Evolutionary conservation across 1,140 invertebrate species (phyloP), one percentile per base, ranked within the genome.

Genomic region (Gonatopus flavifemur): DNA sequence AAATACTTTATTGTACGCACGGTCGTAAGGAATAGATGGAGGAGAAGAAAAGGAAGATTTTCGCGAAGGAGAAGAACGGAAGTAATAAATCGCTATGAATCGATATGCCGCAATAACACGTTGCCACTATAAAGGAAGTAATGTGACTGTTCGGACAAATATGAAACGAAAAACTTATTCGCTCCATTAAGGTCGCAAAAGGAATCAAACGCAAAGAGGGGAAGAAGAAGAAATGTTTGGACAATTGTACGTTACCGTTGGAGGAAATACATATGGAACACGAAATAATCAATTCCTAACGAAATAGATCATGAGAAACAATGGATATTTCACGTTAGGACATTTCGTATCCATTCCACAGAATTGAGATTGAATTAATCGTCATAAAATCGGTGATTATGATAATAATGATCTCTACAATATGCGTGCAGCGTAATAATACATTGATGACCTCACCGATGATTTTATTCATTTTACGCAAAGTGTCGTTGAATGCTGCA

Each of bases 111-210:
- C 49, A 54, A 54, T 54, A 54, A 50, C 53, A 31, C 49, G 40
- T 45, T 44, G 33, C 36, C 28, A 31, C 22, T 48, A 58, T 45
- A 47, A 60, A 43, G n/a, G n/a, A n/a, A 47, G 37, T 55, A 59
- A 54, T 38, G 25, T 25, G 52, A 36, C 44, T 55, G 45, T 53
- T 37, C 38, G 49, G 44, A 46, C 53, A 56, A 49, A 55, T 56
- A 56, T 49, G 39, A 49, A 31, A 30, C 21, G 21, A 50, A 30
- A 61, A 60, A 56, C 52, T 56, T 60, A 49, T 49, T 49, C 31
- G 35, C n/a, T 19, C 7, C 32, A 28, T 42, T 19, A 36, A 28
- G 12, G 12, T 12, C 6, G 12, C 12, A 28, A 7, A 28, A 6
- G 25, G 6, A 28, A 28, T 6, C 12, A 28, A 28, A 7, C 18